Evolutionary conservation across 1,140 invertebrate genomes (phyloP).

Genomic region (Mesaphorura yosii): DNA sequence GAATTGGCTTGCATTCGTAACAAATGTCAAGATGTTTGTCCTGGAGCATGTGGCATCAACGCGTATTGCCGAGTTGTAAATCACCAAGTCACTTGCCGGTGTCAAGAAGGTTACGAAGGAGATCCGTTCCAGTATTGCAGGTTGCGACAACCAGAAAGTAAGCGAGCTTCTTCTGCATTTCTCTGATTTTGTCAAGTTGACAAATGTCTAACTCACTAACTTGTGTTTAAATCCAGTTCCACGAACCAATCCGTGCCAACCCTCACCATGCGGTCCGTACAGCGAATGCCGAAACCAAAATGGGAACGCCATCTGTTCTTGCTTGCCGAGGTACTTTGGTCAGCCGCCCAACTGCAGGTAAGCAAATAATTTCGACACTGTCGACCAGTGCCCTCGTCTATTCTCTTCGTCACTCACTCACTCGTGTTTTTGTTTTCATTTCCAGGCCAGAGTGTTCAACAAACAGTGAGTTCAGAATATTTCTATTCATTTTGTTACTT

Average conservation of each 20-base stretch:
- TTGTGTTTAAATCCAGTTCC: neutral
- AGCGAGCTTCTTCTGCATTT: neutral
- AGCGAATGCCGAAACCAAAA: constrained; percentile 63
- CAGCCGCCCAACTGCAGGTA: constrained; percentile 51
- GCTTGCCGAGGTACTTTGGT: constrained; percentile 59
- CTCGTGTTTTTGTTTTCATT: too few relatives aligned
- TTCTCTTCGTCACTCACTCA: too few relatives aligned
- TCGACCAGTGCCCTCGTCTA: too few relatives aligned
- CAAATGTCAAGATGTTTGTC: constrained; percentile 47
- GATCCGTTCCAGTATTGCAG: constrained; percentile 7
- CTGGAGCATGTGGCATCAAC: constrained; percentile 54
- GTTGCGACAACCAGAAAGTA: constrained; percentile 7
- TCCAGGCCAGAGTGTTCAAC: too few relatives aligned
- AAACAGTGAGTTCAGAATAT: too few relatives aligned
- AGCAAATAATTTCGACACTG: too few relatives aligned
- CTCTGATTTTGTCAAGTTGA: neutral
- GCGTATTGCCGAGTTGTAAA: constrained; percentile 64
- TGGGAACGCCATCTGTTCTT: constrained; percentile 61
- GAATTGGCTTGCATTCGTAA: constrained; percentile 62
- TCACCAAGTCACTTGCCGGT: constrained; percentile 58
- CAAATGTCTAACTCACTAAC: too few relatives aligned
- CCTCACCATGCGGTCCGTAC: constrained; percentile 43
- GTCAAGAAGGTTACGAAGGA: constrained; percentile 21
- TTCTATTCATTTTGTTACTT: too few relatives aligned
- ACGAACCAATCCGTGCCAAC: too few relatives aligned